Percentiles rank a stretch among this genome's conserved stretches.
These are phyloP conservation scores for human DNA, from an alignment of 2,113 vertebrate genomes.

Conservation along the genomic window GRCh38 chr2:191082501-191083000, in stretches of 20 bases:
- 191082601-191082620: neutral
- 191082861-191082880: neutral
- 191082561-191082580: neutral
- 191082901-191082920: neutral
- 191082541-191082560: conserved; percentile 16
- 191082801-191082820: neutral
- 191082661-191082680: neutral
- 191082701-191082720: neutral
- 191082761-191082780: neutral
- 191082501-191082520: neutral
- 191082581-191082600: neutral
- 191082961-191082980: neutral
- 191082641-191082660: conserved; percentile 18
- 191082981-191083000: neutral
- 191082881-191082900: conserved; percentile 11
- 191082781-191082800: neutral
- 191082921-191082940: neutral
- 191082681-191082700: conserved; percentile 17
- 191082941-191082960: neutral
- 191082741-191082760: neutral
- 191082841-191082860: neutral
- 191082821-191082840: neutral
- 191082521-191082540: neutral
- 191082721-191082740: neutral
- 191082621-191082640: neutral